Evolutionary conservation across 2,797 vertebrate genomes (phyloP), one percentile per base, ranked within the genome.

Genomic region (Onychomys arenicola): DNA sequence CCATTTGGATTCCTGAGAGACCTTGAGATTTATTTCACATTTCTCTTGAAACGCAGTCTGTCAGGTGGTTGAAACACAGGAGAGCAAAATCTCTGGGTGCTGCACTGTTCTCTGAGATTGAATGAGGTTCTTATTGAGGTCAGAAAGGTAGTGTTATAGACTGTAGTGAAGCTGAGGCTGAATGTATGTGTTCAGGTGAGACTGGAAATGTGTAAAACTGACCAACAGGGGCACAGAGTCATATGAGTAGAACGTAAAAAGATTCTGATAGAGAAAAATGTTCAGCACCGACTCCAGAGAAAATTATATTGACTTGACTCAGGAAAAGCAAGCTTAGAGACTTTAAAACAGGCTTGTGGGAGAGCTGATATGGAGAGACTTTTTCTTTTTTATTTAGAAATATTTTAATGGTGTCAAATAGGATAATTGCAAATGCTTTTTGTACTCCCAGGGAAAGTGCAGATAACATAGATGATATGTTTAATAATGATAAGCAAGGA

Each of bases 1-100:
- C 67, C 97, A 46, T n/a, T 67, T 97, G 71, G 65, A 90, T 71
- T 96, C 86, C 94, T 55, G 57, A 55, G 25, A 96, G 97, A 80
- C 67, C 91, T 63, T 96, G 77, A 37, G 65, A 63, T 61, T 52
- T 73, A 89, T 89, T 96, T 89, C 77, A 82, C 46, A 92, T 84
- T 93, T 84, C 57, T 91, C 76, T 83, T 92, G 95, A 93, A 97
- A 96, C 81, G 34, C 37, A 90, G n/a, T 75, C 71, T 91, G 19
- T 25, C 77, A 13, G 6, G 1, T 49, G 34, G 40, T 89, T 95
- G 96, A 96, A 88, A 97, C 59, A 89, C 32, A 84, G 43, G 43
- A 93, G 43, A 55, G 77, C 40, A 95, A 85, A 93, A 67, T 13
- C 11, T 78, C 78, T 80, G 40, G 23, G 78, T 52, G n/a, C 61